Conservation (phyloP, 2,797 vertebrate genomes). For the Sebastes jordani region DNA sequence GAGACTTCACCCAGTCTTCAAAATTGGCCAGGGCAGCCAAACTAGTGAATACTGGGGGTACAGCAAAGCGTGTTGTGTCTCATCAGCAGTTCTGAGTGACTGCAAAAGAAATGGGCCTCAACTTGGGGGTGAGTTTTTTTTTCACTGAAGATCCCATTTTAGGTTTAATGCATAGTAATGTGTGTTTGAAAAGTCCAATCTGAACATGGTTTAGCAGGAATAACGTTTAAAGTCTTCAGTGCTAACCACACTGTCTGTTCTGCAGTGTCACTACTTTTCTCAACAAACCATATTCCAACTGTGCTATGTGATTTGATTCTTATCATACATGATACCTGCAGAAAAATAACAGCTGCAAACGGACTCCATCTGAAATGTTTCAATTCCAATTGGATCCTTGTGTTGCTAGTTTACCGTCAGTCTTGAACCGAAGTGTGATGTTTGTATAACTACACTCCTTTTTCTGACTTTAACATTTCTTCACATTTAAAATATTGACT, state of each 20-base stretch:
- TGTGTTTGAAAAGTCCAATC: conserved; percentile 24
- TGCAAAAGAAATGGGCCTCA: conserved; percentile 24
- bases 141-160: conserved; percentile 29
- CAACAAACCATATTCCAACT: neutral
- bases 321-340: neutral
- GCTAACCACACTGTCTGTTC: neutral
- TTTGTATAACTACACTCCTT: neutral
- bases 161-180: conserved; percentile 46
- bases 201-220: neutral
- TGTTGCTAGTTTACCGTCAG: neutral
- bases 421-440: neutral
- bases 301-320: neutral
- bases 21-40: conserved; percentile 54
- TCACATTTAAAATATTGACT: neutral
- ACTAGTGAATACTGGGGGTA: conserved; percentile 24
- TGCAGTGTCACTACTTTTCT: neutral
- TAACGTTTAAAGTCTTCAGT: neutral
- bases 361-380: neutral
- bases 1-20: conserved; percentile 35
- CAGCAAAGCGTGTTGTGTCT: conserved; percentile 49
- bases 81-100: conserved; percentile 66
- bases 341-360: neutral
- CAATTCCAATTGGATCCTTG: neutral
- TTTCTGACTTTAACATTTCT: neutral
- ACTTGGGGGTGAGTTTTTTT: conserved; percentile 15